Base-by-base conservation (phyloP, 2,888 invertebrate genomes). In the Lottia gigantea region DNA sequence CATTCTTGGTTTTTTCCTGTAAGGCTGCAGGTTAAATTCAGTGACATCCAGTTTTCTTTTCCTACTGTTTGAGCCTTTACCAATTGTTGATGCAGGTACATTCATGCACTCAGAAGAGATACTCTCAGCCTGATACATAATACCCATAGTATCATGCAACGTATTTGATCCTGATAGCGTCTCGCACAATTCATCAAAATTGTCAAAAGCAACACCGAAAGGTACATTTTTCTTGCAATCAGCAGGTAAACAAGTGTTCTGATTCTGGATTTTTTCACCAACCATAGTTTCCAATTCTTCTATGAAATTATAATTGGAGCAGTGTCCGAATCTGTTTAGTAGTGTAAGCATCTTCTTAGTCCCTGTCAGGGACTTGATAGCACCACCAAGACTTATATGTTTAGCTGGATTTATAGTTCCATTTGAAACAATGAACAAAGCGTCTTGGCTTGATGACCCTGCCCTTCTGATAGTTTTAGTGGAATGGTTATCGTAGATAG, bases 131-230 rank as follows among this genome's bases (percentile, higher is more conserved):
- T 73, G 73, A 40, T 73, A 71, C 55, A 73, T 14, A n/a, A 73
- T 71, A 49, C 73, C 73, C 66, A 71, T 72, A 26, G 73, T 73
- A 46, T 73, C 73, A 68, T 73, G 73, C 14, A 73, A 62, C 16
- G 67, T 71, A 61, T 72, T 68, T 4, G 45, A 23, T 23, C 73
- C 71, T 61, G 71, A 68, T 4, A 72, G 46, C 2, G 72, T 72
- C n/a, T 70, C 25, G 14, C 66, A 66, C 16, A 72, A 45, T 65
- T 71, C 70, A 66, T 72, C 72, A 61, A 31, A 72, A 45, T 72
- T 72, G 65, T 72, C 72, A 45, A 66, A 72, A 11, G 55, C 55
- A 11, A 55, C 19, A n/a, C 55, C 55, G 7, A 55, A 19, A 2
- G 19, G 55, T 12, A 31, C 55, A 62, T 23, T 62, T n/a, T 31